These are phyloP conservation scores for Julus scanicus DNA, from an alignment of 2,888 invertebrate genomes.

Conservation along the genomic window DNA sequence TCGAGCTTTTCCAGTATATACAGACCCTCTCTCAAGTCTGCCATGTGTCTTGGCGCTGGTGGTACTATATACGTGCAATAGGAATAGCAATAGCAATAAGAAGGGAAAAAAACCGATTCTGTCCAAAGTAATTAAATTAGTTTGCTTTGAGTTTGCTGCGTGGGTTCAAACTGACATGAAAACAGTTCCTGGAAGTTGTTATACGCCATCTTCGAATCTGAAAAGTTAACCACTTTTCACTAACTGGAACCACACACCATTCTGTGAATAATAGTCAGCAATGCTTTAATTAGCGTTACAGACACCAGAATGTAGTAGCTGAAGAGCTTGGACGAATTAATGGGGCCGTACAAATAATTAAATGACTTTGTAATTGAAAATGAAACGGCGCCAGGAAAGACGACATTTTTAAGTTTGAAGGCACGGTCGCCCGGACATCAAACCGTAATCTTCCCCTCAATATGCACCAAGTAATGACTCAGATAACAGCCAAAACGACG, in stretches of 20 bases:
- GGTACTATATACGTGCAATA: no score
- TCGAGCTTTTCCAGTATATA: no score
- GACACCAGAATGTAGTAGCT: constrained; percentile 2
- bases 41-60: no score
- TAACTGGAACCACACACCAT: background rate
- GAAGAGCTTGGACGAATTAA: constrained; percentile 34
- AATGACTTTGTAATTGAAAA: constrained; percentile 32
- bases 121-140: background rate
- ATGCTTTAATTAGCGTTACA: background rate
- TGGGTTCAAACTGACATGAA: background rate
- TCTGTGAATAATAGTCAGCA: background rate
- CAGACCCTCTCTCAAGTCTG: no score
- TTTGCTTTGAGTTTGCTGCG: background rate
- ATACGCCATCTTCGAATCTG: background rate
- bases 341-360: constrained; percentile 20
- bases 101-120: no score
- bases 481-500: constrained; percentile 6
- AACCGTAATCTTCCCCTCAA: constrained; percentile 36
- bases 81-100: no score
- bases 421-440: background rate
- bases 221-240: background rate
- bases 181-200: background rate
- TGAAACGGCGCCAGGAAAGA: background rate
- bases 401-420: constrained; percentile 9
- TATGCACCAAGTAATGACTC: constrained; percentile 28